Base-by-base conservation (phyloP, 2,797 vertebrate genomes). In the Phalloptychus januarius region DNA sequence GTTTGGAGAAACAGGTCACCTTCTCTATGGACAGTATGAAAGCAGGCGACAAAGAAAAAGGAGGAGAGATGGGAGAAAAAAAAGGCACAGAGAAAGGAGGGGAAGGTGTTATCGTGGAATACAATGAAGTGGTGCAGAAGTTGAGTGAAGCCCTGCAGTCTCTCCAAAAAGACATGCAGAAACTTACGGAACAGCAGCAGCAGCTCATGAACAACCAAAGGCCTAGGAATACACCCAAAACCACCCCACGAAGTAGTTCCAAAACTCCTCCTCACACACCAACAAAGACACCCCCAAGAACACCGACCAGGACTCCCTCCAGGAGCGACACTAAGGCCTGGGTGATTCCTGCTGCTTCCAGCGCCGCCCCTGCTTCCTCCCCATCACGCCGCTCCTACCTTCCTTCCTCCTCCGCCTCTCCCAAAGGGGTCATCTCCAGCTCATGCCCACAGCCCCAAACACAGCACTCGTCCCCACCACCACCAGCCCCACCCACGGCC, bases 141-240 rank as follows among this genome's bases (percentile, higher is more conserved):
- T 93, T 98, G 74, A 97, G 96, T 69, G 95, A 97, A 0, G 96
- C 97, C 0, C 87, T 98, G 79, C 95, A 95, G 84, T 96, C 96
- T 0, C 91, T 98, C 20, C 97, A 98, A 81, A 92, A 90, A 69
- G 97, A 98, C 91, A 98, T 98, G 97, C 96, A 98, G 89, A 96
- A 96, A 75, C 95, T 98, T 28, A 97, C 97, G 0, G 96, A 97
- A 48, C 97, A 98, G 90, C 97, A 98, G 70, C 96, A 97, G 77
- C 94, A 94, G 76, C 95, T 98, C 4, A 94, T 98, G 95, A 94
- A 92, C 72, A 95, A 95, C 83, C 90, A 91, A 82, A 91, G 84
- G 84, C 89, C 92, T 11, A 93, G 83, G 87, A 90, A 79, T 25
- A 76, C 78, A 2, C 65, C 87, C 67, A 92, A 87, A 79, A 70